A percentile compares a stretch with the other conserved stretches of the same genome.
phyloP scores from a whole-genome alignment of 37 sponge, comb jelly and placozoan species.

The Crambe crambe region DNA sequence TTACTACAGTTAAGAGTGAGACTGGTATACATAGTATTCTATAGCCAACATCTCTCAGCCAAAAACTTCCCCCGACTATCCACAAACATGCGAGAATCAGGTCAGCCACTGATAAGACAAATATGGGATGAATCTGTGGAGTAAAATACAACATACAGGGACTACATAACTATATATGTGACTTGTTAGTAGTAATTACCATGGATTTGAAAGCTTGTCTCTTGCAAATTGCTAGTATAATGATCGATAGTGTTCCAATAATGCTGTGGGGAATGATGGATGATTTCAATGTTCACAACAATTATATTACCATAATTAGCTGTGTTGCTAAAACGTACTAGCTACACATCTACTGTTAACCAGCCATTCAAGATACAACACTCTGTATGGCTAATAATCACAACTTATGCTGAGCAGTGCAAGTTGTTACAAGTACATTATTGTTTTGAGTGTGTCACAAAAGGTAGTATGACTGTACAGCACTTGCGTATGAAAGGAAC shows the following conservation, averaged over 20 bases:
- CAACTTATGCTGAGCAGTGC: no score
- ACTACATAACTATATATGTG: neutral
- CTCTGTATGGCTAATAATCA: no score
- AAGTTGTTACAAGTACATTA: no score
- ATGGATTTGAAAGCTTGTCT: constrained; percentile 7
- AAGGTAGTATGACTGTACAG: no score
- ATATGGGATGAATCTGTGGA: constrained; percentile 44
- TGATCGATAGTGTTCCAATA: constrained; percentile 28
- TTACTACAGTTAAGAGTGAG: constrained; percentile 35
- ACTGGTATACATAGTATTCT: constrained; percentile 17
- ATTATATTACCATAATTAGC: neutral
- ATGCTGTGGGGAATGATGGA: neutral
- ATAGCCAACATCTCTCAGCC: constrained; percentile 4
- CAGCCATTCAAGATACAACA: no score
- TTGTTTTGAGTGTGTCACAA: no score
- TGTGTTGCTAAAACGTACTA: no score
- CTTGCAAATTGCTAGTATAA: neutral
- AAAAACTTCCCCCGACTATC: constrained; percentile 25
- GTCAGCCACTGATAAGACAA: constrained; percentile 53
- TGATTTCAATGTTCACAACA: neutral
- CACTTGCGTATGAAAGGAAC: no score
- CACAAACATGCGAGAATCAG: constrained; percentile 23
- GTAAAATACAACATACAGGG: neutral
- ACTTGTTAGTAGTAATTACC: neutral
- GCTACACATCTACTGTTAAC: no score